Base-by-base conservation (phyloP, 2,888 invertebrate species). In the Auanema freiburgensis region DNA sequence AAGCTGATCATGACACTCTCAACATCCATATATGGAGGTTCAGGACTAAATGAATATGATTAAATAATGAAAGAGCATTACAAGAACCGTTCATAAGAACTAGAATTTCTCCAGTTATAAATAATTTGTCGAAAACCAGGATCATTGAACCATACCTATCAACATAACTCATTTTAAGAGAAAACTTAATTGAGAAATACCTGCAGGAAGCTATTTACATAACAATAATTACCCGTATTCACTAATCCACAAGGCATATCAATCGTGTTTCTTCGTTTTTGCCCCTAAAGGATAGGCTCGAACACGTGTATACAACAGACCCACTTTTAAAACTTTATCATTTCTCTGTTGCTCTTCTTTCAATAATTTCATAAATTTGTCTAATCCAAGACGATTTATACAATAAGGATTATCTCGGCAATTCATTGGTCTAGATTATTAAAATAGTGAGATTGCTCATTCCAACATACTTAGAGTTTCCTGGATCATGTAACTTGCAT, bases 131-230 rank as follows among this genome's bases (percentile, higher is more conserved):
- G 79, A 55, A 83, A 79, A 10, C 66, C 69, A 0, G 78, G 73
- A 49, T 80, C 79, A 63, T 81, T 81, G 67, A 78, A 82, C 78
- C 82, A 82, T 23, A 81, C 78, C 78, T 78, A 52, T 49, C 71
- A n/a, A n/a, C n/a, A n/a, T n/a, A n/a, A n/a, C n/a, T n/a, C n/a
- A n/a, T n/a, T n/a, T n/a, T n/a, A n/a, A 40, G 14, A 68, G n/a
- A 57, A 52, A 52, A 41, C n/a, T n/a, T 46, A 18, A 21, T 55
- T 18, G 18, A 50, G 21, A 33, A 51, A 21, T 18, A 78, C 81
- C 72, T 82, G 82, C 10, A 82, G 69, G 44, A 83, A 83, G 57
- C 79, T 79, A 66, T 82, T 82, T 16, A 82, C 78, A 59, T 82
- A 82, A 64, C 82, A 82, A 55, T 71, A 79, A 57, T 82, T 82